Base-by-base conservation (phyloP, 2,797 vertebrate species). In the Moxostoma hubbsi region DNA sequence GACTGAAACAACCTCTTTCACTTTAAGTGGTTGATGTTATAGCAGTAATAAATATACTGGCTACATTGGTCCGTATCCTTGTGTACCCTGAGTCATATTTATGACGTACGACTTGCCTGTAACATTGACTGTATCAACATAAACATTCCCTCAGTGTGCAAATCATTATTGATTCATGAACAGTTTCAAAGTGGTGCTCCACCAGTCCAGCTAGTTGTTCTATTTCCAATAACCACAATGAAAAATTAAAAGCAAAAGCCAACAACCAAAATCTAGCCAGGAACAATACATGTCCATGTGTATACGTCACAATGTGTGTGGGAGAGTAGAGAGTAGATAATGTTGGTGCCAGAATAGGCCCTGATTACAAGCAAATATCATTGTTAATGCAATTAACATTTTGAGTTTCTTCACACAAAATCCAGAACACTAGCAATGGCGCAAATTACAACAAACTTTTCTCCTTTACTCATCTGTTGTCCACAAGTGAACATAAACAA, bases 1-100 rank as follows among this genome's bases (percentile, higher is more conserved):
- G 57, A 61, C 57, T 73, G 71, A 61, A 73, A 61, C 57, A 73
- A 61, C 71, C 57, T 73, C 57, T 73, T 73, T 73, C 45, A 24
- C 71, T 24, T 24, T 24, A 24, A 61, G 12, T 59, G 71, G 57
- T 50, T 73, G 57, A 73, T 73, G 16, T 73, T 73, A 73, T 61
- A 24, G 57, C 57, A 73, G 57, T 49, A 59, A 73, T 73, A 73
- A 73, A 73, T 18, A 61, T 46, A 61, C 61, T 16, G 57, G 16
- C 57, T 61, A 24, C 15, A 61, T 13, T 49, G 57, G 57, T 16
- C 68, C 6, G 6, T 24, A 46, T 70, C 53, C 57, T 50, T 49
- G 57, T 2, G 24, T 24, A 24, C 2, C 24, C 24, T 36, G 57
- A 73, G 57, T 73, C 71, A 49, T 58, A 73, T 61, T 24, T 13